Evolutionary conservation across 1,140 invertebrate species (phyloP).

Genomic region (Parasteatoda tepidariorum): DNA sequence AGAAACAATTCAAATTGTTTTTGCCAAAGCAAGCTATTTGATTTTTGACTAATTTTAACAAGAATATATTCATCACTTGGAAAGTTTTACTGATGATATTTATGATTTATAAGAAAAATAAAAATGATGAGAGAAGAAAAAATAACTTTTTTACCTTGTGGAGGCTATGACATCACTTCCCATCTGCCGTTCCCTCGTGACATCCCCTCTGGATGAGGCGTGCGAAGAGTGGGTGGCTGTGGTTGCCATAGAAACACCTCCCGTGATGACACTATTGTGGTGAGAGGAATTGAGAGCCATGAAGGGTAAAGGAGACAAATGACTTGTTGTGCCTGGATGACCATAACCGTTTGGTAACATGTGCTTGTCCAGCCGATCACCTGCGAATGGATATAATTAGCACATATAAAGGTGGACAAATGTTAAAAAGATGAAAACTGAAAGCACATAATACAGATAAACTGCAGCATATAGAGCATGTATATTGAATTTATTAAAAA

Average conservation of each 20-base stretch:
- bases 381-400: background rate
- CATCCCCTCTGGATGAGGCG: slow-evolving; percentile 10
- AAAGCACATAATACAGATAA: too few relatives aligned
- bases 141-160: slow-evolving; percentile 30
- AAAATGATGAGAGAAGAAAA: background rate
- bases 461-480: too few relatives aligned
- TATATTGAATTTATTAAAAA: too few relatives aligned
- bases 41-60: too few relatives aligned
- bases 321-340: slow-evolving; percentile 30
- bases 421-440: too few relatives aligned
- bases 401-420: too few relatives aligned
- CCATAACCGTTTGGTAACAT: slow-evolving; percentile 54
- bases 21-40: too few relatives aligned
- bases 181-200: slow-evolving; percentile 37
- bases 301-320: slow-evolving; percentile 43
- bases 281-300: slow-evolving; percentile 47
- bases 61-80: too few relatives aligned
- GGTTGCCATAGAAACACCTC: slow-evolving; percentile 40
- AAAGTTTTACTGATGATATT: too few relatives aligned
- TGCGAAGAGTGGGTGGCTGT: slow-evolving; percentile 43
- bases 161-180: slow-evolving; percentile 31
- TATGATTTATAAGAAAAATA: background rate
- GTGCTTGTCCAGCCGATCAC: slow-evolving; percentile 51
- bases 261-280: slow-evolving; percentile 51
- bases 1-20: too few relatives aligned